phyloP scores from a whole-genome alignment of 1,140 invertebrate genomes.

The Cephus cinctus region DNA sequence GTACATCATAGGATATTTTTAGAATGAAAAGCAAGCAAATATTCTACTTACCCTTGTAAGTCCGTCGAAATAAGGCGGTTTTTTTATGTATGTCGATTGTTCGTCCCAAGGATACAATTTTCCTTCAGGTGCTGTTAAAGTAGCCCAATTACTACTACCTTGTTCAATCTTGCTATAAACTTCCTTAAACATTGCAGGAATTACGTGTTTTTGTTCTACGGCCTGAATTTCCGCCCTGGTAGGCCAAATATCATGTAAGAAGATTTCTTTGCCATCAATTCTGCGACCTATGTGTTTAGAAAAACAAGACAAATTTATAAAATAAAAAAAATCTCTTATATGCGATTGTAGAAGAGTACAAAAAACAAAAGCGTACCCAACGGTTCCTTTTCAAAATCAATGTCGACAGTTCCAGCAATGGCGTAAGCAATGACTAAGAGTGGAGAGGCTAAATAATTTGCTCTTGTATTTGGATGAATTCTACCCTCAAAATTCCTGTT shows the following conservation, averaged over 20 bases:
- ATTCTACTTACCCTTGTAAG: slow-evolving; percentile 68
- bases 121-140: slow-evolving; percentile 74
- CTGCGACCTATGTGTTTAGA: slow-evolving; percentile 59
- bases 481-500: slow-evolving; percentile 98
- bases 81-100: slow-evolving; percentile 93
- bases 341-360: slow-evolving; percentile 1
- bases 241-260: slow-evolving; percentile 94
- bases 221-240: slow-evolving; percentile 84
- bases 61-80: slow-evolving; percentile 92
- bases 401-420: slow-evolving; percentile 88
- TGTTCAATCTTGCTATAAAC: slow-evolving; percentile 83
- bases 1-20: no score
- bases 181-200: slow-evolving; percentile 97
- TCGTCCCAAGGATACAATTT: slow-evolving; percentile 91
- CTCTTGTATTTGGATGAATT: slow-evolving; percentile 93
- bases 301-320: slow-evolving; percentile 9
- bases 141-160: slow-evolving; percentile 86
- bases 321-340: slow-evolving; percentile 2
- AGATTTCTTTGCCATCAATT: slow-evolving; percentile 74
- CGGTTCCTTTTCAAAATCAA: slow-evolving; percentile 91
- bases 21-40: no score
- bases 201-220: slow-evolving; percentile 87
- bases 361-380: slow-evolving; percentile 62
- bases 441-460: slow-evolving; percentile 96
- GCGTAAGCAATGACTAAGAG: slow-evolving; percentile 96